These are phyloP conservation scores for Ophion slaviceki DNA, from an alignment of 2,888 invertebrate species.

Conservation along the genomic window DNA sequence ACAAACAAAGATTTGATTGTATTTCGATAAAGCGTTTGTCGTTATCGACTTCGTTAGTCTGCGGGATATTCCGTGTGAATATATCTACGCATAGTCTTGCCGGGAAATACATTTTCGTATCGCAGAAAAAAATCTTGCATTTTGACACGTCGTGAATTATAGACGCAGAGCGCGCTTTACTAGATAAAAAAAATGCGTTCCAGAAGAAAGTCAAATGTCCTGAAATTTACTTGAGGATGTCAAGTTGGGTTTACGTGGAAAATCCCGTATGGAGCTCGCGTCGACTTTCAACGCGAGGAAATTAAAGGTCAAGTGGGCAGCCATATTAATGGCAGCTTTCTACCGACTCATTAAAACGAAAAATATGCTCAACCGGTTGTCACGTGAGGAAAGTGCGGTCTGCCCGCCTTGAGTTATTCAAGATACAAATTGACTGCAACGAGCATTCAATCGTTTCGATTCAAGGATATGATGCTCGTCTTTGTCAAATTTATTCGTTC, in stretches of 20 bases:
- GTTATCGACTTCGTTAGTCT: background rate
- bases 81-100: background rate
- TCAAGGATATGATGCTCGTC: constrained; percentile 24
- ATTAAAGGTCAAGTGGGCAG: constrained; percentile 7
- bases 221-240: background rate
- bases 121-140: no score
- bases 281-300: background rate
- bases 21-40: background rate
- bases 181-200: background rate
- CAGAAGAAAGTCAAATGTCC: background rate
- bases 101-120: no score
- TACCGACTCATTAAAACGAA: constrained; percentile 6
- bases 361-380: background rate
- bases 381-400: constrained; percentile 1
- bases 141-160: background rate
- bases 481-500: background rate
- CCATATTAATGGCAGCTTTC: constrained; percentile 15
- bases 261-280: background rate
- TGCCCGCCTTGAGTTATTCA: background rate
- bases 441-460: constrained; percentile 8
- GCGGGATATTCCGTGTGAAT: background rate
- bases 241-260: background rate
- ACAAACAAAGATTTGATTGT: background rate
- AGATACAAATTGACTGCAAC: background rate
- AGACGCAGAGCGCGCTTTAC: background rate